Conservation (phyloP, 1,140 invertebrate species). For the Eriocheir sinensis region DNA sequence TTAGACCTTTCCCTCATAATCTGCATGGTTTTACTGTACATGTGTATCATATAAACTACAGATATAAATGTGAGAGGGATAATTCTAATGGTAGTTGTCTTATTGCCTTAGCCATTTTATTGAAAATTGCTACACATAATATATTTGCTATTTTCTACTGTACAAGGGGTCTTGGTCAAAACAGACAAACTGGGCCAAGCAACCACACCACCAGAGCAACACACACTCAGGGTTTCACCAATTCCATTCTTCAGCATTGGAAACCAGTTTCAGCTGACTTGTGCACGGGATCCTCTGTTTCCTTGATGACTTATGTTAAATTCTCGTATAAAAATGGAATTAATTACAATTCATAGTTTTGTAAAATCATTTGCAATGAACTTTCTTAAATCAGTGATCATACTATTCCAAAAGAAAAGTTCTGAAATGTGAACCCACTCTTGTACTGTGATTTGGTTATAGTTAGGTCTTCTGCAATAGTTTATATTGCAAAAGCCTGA, state of each 20-base stretch:
- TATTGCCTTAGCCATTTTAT: constrained; percentile 78
- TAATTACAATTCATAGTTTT: neutral
- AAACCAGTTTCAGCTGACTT: constrained; percentile 28
- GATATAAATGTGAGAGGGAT: constrained; percentile 60
- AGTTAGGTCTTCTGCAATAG: neutral
- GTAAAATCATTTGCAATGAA: neutral
- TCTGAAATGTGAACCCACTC: neutral
- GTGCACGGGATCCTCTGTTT: neutral
- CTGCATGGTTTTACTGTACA: constrained; percentile 39
- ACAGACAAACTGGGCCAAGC: constrained; percentile 73
- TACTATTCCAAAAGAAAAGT: too few species aligned
- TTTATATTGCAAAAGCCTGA: neutral
- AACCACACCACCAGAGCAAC: constrained; percentile 75
- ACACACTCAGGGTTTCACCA: constrained; percentile 62
- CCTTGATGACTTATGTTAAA: neutral
- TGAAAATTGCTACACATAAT: constrained; percentile 78
- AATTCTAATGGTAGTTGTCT: constrained; percentile 69
- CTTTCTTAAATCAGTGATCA: too few species aligned
- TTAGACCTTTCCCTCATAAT: constrained; percentile 18
- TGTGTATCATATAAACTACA: constrained; percentile 44
- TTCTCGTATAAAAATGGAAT: neutral
- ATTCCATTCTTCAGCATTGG: constrained; percentile 43
- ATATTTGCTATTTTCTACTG: constrained; percentile 78
- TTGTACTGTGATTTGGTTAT: neutral
- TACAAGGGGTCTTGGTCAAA: constrained; percentile 77